phyloP scores from a whole-genome alignment of 2,113 vertebrate genomes.

The Ptychochromis oligacanthus region DNA sequence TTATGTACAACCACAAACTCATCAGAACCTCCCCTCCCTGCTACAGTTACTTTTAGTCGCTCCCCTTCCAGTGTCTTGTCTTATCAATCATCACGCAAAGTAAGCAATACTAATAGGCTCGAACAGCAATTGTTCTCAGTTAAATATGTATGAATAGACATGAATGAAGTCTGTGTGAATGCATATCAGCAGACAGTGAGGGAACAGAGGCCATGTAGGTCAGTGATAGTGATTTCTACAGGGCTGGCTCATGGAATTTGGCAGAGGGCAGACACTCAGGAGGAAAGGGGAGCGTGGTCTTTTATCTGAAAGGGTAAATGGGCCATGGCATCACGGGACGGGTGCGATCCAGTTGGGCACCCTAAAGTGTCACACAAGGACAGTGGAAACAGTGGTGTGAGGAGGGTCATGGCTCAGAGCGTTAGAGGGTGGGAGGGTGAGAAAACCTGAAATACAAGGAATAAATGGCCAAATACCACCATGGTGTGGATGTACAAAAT shows the following conservation, averaged over 20 bases:
- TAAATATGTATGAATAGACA: conserved; percentile 24
- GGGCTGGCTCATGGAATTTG: conserved; percentile 30
- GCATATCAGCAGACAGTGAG: background rate
- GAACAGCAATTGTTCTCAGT: conserved; percentile 40
- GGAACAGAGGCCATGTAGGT: conserved; percentile 26
- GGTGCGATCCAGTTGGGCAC: background rate
- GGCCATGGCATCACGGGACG: conserved; percentile 19
- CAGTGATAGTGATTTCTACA: conserved; percentile 19
- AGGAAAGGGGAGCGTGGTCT: background rate
- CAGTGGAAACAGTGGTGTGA: background rate
- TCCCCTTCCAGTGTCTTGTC: background rate
- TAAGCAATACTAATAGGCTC: conserved; percentile 29
- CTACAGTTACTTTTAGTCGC: background rate
- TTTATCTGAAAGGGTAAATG: conserved; percentile 39
- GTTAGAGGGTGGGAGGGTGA: background rate
- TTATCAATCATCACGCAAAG: conserved; percentile 14
- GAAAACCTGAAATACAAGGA: background rate
- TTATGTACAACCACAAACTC: background rate
- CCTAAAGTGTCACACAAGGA: background rate
- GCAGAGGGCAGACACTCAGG: conserved; percentile 9
- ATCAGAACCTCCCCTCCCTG: background rate
- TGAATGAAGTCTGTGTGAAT: conserved; percentile 34
- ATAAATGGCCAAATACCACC: background rate
- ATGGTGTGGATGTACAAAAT: background rate
- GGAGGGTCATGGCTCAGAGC: background rate